Evolutionary conservation across 2,888 invertebrate genomes (phyloP), one percentile per base, ranked within the genome.

Genomic region (Cataglyphis cursor): DNA sequence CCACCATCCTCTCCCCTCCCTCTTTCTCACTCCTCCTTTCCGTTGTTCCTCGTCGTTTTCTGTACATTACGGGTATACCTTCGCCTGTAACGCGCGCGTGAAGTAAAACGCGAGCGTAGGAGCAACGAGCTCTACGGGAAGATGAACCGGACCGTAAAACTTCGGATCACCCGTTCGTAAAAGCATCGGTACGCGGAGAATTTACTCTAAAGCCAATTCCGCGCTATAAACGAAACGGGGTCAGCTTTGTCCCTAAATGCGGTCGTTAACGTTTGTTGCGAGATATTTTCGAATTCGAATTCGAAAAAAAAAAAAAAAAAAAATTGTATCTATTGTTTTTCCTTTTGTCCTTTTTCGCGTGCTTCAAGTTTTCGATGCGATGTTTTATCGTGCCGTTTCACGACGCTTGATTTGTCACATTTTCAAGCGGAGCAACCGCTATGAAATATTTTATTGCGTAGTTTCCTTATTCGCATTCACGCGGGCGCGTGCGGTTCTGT

Each of bases 81-180:
- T 21, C 44, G 28, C 76, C 31, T 57, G 76, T 59, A 70, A 59
- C 70, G 57, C 57, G 57, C 65, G 35, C 44, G 57, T 41, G 66
- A 75, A 24, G 75, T 54, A 65, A 66, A 76, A 35, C 54, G 28
- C 41, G 31, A 41, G 24, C 61, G 51, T 65, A 35, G 75, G 44
- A 44, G 5, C 51, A 38, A 61, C 74, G 44, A 44, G 61, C 59
- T 18, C 59, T 24, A 28, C 38, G 74, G 31, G 31, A 75, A 66
- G 75, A 75, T 38, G 76, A 76, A 76, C 66, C 76, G 38, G 76
- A 54, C 54, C 76, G 70, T 78, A 72, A 80, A 80, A 59, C 70
- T 64, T 48, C 12, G 70, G 8, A 61, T 72, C 78, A 70, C 15
- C 35, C 66, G 38, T 76, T 65, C 66, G 76, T 57, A 66, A 68